Conservation (phyloP, 2,888 invertebrate genomes). For the Ariolimax columbianus region DNA sequence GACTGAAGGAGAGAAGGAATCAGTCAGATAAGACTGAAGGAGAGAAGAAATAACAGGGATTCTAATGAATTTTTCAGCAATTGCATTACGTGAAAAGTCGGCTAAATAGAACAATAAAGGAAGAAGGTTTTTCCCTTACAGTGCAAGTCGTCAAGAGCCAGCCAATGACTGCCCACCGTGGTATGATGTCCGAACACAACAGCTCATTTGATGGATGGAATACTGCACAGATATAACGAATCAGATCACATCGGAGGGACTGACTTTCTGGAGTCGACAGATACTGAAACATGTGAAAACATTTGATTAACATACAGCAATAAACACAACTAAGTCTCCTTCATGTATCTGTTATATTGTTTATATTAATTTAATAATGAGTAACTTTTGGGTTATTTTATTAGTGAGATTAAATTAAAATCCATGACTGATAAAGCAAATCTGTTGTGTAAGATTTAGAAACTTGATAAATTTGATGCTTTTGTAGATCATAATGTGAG, state of each 20-base stretch:
- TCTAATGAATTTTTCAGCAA: not conserved
- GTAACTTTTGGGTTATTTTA: too few species aligned
- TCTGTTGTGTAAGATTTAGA: too few species aligned
- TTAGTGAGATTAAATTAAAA: too few species aligned
- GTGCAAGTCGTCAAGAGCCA: slow-evolving; percentile 95
- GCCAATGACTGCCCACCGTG: slow-evolving; percentile 95
- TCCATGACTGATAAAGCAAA: too few species aligned
- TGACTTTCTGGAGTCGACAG: slow-evolving; percentile 94
- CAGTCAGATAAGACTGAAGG: not conserved
- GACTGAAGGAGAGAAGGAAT: too few species aligned
- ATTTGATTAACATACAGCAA: not conserved
- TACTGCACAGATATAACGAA: slow-evolving; percentile 94
- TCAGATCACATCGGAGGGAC: slow-evolving; percentile 93
- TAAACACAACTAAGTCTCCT: too few species aligned
- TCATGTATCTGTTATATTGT: too few species aligned
- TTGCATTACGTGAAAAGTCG: not conserved
- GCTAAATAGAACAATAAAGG: not conserved
- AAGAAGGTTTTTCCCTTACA: slow-evolving; percentile 61
- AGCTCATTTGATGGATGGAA: slow-evolving; percentile 96
- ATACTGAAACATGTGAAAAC: slow-evolving; percentile 83
- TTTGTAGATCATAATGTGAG: too few species aligned
- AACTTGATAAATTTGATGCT: too few species aligned
- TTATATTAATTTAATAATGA: too few species aligned
- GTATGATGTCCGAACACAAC: slow-evolving; percentile 94
- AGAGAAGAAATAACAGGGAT: not conserved